Base-by-base conservation (phyloP, 2,113 vertebrate species). In the Notarius quadriscutis region DNA sequence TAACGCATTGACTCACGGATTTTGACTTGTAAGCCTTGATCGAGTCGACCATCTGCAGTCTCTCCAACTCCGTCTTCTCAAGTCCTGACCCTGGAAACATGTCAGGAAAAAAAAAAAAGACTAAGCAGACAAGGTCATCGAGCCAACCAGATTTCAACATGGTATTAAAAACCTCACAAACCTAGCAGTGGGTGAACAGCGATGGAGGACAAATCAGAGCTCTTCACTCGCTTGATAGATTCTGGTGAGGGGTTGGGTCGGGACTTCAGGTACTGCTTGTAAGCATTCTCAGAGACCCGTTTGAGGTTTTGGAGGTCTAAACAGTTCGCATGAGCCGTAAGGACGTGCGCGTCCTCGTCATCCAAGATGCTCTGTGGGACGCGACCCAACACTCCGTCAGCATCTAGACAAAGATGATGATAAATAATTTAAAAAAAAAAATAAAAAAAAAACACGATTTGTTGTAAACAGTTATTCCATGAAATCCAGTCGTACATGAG, bases 281-380 rank as follows among this genome's bases (percentile, higher is more conserved):
- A 98, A 9, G 97, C 97, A 0, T 99, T 99, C 90, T 96, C 95
- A 0, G 98, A 95, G 0, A 98, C 88, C 0, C 90, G 96, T 1
- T 91, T 94, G 67, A 98, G 92, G 91, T 95, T 96, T 86, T 93
- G 91, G 87, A 99, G 95, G 63, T 99, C 98, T 90, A 95, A 91
- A 0, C 96, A 97, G 10, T 93, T 93, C 72, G 95, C 93, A 0
- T 97, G 96, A 79, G 95, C 90, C 0, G 94, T 92, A 81, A 95
- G 91, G 79, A 99, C 94, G 88, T 96, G 92, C 0, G 95, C 88
- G 4, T 97, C 95, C 92, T 98, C 98, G 0, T 99, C 98, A 0
- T 99, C 98, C 81, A 99, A 93, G 91, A 99, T 90, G 78, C 92
- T 96, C 93, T 99, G 98, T 0, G 98, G 98, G 20, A 99, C 97